These are phyloP conservation scores for Eclectus roratus DNA, from an alignment of 2,113 vertebrate species.

Conservation along the genomic window DNA sequence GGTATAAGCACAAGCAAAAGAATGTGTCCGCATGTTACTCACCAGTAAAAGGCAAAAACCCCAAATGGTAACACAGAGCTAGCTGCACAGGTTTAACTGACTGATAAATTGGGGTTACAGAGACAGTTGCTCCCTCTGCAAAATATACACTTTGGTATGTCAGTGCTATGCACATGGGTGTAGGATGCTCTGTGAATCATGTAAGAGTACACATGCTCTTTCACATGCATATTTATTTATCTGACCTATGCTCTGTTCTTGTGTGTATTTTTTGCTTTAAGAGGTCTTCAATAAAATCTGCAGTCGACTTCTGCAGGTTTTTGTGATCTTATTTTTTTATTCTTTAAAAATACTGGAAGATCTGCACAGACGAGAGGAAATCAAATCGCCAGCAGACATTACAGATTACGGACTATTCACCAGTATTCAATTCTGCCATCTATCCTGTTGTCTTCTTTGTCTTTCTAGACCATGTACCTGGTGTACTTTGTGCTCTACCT, in stretches of 20 bases:
- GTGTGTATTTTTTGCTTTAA: not conserved
- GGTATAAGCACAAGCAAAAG: not conserved
- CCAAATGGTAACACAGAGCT: not conserved
- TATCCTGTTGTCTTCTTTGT: not conserved
- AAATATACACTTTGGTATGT: not conserved
- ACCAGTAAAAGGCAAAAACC: not conserved
- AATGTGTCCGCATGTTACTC: not conserved
- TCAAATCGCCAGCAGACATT: not conserved
- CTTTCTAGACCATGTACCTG: not conserved
- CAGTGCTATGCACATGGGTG: no score
- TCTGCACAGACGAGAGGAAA: not conserved
- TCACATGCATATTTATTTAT: not conserved
- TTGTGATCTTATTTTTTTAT: not conserved
- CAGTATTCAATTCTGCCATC: not conserved
- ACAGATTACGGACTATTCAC: not conserved
- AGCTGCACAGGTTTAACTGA: not conserved
- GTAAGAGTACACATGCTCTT: not conserved
- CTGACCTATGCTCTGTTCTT: not conserved
- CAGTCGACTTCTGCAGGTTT: not conserved
- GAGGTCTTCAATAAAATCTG: not conserved
- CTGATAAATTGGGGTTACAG: not conserved
- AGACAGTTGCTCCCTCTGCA: not conserved
- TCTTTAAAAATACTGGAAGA: not conserved
- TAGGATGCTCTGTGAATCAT: not conserved
- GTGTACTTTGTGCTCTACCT: not conserved